Conservation (phyloP, 92 coral and sea anemone species). For the Galaxea fascicularis region DNA sequence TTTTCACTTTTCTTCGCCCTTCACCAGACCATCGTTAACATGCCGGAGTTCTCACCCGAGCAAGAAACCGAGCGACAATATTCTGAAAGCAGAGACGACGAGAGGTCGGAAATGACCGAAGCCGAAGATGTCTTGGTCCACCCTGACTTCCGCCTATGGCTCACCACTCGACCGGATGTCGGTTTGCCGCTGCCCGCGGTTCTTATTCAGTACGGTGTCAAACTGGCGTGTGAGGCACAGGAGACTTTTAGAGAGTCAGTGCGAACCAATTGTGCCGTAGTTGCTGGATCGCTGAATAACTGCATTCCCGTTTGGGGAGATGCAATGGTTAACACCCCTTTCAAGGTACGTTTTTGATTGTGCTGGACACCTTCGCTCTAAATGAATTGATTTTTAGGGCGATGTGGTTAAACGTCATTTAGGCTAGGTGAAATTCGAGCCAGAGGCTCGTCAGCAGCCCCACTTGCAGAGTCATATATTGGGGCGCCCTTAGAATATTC, state of each 20-base stretch:
- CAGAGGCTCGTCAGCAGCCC: too few relatives aligned
- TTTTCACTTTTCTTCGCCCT: too few relatives aligned
- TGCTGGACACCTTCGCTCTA: not conserved
- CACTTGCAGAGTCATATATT: too few relatives aligned
- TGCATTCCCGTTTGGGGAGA: conserved; percentile 57
- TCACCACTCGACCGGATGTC: conserved; percentile 75
- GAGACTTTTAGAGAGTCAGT: conserved; percentile 59
- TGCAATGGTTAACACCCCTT: conserved; percentile 31
- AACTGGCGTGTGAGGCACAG: conserved; percentile 91
- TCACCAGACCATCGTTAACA: conserved; percentile 17
- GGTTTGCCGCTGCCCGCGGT: conserved; percentile 88
- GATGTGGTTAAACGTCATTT: too few relatives aligned
- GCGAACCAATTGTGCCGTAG: conserved; percentile 59
- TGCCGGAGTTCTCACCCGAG: not conserved
- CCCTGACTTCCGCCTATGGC: conserved; percentile 88
- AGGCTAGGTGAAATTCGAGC: too few relatives aligned
- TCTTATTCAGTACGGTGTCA: conserved; percentile 90
- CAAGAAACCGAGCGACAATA: not conserved
- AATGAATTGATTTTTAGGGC: not conserved
- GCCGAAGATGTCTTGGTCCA: conserved; percentile 57
- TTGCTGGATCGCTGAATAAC: conserved; percentile 61
- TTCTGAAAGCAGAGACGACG: not conserved
- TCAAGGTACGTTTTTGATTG: conserved; percentile 57
- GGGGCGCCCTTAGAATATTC: too few relatives aligned
- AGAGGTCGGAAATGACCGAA: not conserved